Evolutionary conservation across 2,113 vertebrate genomes (phyloP), one percentile per base, ranked within the genome.

Genomic region (Syrrhaptes paradoxus): DNA sequence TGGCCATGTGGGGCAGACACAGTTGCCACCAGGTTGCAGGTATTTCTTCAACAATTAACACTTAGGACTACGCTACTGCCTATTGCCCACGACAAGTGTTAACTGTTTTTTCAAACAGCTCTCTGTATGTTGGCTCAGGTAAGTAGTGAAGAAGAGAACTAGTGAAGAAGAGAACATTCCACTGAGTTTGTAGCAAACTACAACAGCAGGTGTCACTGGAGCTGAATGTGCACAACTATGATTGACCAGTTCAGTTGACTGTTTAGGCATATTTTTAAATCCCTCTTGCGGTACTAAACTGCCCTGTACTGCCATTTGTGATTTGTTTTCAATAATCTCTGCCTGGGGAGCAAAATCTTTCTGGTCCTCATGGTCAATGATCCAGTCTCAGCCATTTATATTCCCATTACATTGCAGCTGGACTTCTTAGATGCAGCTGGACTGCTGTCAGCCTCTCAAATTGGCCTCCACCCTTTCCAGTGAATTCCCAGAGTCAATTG

Each of bases 1-100:
- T 62, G 8, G 25, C 45, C 20, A n/a, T 11, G 16, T 0, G 2
- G 19, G 29, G 25, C 66, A 78, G 81, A 71, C 18, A 68, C 13
- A 31, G 11, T 17, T 26, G 21, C n/a, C n/a, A 36, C 21, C 8
- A 70, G 15, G 17, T 5, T 75, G 57, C 17, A 65, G 26, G 2
- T 48, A 29, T 54, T 71, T 71, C 68, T 84, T 77, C 32, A 59
- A 1, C 19, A 41, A 2, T 43, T 74, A 67, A 51, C 25, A 36
- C 4, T 62, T 26, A 25, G 1, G 9, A 24, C 10, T 28, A 29
- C 10, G 13, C 14, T 43, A 32, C 11, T 1, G 4, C 5, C 10
- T 26, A 11, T 52, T 46, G 20, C 11, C 18, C 26, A 67, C 34
- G 5, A 55, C 36, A 77, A 36, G 22, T 12, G 9, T 38, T 57